Evolutionary conservation across 2,888 invertebrate species (phyloP).

Genomic region (Tipula confusa): DNA sequence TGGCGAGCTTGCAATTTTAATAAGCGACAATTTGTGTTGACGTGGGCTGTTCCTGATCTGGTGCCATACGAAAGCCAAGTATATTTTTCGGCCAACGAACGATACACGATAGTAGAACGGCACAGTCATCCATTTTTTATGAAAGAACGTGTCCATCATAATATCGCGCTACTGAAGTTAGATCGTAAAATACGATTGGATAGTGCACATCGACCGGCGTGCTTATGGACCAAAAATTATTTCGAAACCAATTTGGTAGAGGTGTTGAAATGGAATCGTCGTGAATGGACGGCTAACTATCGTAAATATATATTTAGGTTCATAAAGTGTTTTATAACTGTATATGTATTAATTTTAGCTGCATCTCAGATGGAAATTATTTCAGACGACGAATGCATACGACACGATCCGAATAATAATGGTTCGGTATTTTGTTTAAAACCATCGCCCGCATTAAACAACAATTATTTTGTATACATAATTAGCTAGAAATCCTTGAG

Average conservation of each 20-base stretch:
- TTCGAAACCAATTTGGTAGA: background rate
- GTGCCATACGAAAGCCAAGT: constrained; percentile 4
- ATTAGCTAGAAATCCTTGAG: background rate
- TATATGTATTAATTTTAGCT: background rate
- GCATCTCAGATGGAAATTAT: background rate
- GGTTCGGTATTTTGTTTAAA: background rate
- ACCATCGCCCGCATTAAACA: background rate
- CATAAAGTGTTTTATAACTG: too few relatives aligned
- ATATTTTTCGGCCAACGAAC: background rate
- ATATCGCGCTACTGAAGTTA: background rate
- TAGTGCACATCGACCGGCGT: background rate
- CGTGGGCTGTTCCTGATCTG: background rate
- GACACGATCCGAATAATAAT: background rate
- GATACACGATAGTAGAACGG: background rate
- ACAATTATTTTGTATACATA: background rate
- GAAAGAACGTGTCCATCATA: background rate
- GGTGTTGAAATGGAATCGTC: background rate
- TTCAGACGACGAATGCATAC: background rate
- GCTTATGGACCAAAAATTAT: background rate
- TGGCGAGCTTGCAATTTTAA: background rate
- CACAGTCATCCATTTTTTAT: background rate
- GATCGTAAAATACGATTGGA: background rate
- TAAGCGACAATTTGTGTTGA: background rate
- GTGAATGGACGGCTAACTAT: background rate
- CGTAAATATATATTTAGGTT: too few relatives aligned